phyloP scores from a whole-genome alignment of 2,888 invertebrate genomes.

The Poecilus cupreus region DNA sequence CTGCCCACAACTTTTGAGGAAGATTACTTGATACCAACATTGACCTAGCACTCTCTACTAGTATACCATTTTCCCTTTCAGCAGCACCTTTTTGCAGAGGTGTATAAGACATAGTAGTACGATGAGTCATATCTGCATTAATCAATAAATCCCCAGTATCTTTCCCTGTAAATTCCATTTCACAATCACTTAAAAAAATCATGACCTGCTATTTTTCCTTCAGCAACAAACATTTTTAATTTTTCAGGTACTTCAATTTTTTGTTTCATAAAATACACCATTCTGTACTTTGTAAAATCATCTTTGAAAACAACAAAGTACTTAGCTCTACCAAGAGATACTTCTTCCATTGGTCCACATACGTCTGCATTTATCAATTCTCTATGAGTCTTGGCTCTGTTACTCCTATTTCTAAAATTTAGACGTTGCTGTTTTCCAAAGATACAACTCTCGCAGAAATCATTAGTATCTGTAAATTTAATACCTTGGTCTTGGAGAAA shows the following conservation, averaged over 20 bases:
- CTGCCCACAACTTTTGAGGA: conserved; percentile 61
- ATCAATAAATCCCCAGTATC: no score
- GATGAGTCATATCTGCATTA: no score
- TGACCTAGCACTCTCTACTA: no score
- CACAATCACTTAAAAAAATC: neutral
- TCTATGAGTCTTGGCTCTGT: no score
- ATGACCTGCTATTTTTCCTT: conserved; percentile 18
- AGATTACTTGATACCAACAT: conserved; percentile 49
- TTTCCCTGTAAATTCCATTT: neutral
- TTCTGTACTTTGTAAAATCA: conserved; percentile 9
- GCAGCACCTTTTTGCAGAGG: neutral
- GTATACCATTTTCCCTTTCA: conserved; percentile 41
- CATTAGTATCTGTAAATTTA: no score
- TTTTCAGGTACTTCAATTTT: conserved; percentile 38
- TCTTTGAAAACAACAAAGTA: conserved; percentile 39
- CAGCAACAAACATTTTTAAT: conserved; percentile 16
- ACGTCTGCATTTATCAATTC: conserved; percentile 63
- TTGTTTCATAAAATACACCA: conserved; percentile 21
- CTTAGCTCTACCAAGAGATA: no score
- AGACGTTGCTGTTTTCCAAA: no score
- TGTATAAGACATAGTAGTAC: no score
- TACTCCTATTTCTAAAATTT: no score
- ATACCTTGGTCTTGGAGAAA: no score
- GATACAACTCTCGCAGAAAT: no score
- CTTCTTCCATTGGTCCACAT: conserved; percentile 63